Evolutionary conservation across 1,140 invertebrate genomes (phyloP).

Genomic region (Coboldia fuscipes): DNA sequence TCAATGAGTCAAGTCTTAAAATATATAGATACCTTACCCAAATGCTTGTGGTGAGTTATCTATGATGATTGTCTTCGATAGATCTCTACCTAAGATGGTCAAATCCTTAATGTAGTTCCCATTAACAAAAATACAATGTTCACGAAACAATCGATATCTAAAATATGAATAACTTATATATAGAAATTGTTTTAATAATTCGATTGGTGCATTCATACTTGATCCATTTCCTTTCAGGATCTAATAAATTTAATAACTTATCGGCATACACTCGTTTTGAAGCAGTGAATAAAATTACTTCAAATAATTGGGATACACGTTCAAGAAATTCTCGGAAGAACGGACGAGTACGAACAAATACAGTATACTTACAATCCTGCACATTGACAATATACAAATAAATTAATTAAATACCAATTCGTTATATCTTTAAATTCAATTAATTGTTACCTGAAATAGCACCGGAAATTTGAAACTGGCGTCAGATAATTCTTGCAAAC

Average conservation of each 20-base stretch:
- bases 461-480: constrained; percentile 88
- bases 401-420: not conserved
- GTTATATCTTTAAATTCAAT: not conserved
- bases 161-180: constrained; percentile 16
- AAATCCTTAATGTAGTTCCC: constrained; percentile 96
- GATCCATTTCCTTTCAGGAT: constrained; percentile 73
- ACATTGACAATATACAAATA: not conserved
- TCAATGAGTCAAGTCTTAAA: constrained; percentile 1
- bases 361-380: constrained; percentile 30
- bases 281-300: constrained; percentile 92
- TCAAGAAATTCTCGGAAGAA: constrained; percentile 84
- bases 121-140: constrained; percentile 88
- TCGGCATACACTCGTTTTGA: constrained; percentile 92
- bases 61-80: constrained; percentile 78
- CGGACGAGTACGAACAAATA: constrained; percentile 81
- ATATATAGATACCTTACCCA: constrained; percentile 29
- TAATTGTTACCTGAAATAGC: constrained; percentile 48
- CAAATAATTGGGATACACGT: constrained; percentile 70
- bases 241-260: constrained; percentile 79
- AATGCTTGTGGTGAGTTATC: constrained; percentile 88
- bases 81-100: constrained; percentile 76
- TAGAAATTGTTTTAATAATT: not conserved
- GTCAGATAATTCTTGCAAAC: constrained; percentile 75
- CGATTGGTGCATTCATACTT: constrained; percentile 38
- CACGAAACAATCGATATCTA: constrained; percentile 55